A percentile compares a stretch with the other conserved stretches of the same genome.
phyloP scores from a whole-genome alignment of 1,140 invertebrate species.

The Cyclargus thomasi region DNA sequence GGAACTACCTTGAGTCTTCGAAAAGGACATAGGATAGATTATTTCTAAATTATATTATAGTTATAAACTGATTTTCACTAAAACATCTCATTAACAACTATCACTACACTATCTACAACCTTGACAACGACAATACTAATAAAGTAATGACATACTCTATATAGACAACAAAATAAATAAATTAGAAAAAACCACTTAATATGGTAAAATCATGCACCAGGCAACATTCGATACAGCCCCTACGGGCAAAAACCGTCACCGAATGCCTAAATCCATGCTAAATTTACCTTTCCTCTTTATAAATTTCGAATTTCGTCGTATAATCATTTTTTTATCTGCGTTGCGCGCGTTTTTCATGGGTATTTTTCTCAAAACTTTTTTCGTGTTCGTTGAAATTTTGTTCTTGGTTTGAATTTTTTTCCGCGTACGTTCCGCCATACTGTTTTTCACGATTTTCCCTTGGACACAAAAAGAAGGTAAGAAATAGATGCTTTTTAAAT shows the following conservation, averaged over 20 bases:
- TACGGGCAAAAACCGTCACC: conserved; percentile 12
- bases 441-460: conserved; percentile 36
- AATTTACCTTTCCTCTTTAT: conserved; percentile 57
- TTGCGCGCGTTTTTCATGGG: conserved; percentile 31
- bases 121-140: not conserved
- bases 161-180: no score
- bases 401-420: conserved; percentile 29
- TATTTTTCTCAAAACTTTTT: conserved; percentile 33
- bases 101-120: not conserved
- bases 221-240: conserved; percentile 7
- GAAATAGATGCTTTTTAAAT: not conserved
- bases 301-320: conserved; percentile 49
- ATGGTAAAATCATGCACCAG: conserved; percentile 16
- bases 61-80: no score
- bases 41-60: no score
- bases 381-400: conserved; percentile 27
- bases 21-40: no score
- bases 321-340: conserved; percentile 42
- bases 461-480: conserved; percentile 21
- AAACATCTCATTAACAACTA: not conserved
- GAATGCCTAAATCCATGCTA: conserved; percentile 13
- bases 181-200: no score
- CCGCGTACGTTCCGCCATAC: conserved; percentile 20
- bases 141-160: not conserved
- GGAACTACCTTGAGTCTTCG: no score